phyloP scores from a whole-genome alignment of 2,113 vertebrate genomes.

The Ondatra zibethicus region DNA sequence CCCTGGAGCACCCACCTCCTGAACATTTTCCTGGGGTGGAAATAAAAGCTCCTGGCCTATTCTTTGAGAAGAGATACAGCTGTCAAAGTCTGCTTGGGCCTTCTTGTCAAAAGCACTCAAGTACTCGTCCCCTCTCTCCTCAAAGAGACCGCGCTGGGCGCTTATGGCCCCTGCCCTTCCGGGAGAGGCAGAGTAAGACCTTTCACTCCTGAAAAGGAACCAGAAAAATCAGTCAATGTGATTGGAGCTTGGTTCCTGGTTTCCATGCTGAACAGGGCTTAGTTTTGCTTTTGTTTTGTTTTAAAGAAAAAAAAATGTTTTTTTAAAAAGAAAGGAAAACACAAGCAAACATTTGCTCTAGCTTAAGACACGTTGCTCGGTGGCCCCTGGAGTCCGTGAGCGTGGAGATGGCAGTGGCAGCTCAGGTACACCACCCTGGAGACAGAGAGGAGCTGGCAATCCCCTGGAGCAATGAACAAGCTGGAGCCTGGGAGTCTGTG shows the following conservation, averaged over 20 bases:
- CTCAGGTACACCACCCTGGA: slow-evolving; percentile 16
- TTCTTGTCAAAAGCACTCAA: slow-evolving; percentile 89
- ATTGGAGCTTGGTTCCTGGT: slow-evolving; percentile 76
- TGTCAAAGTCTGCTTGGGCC: slow-evolving; percentile 86
- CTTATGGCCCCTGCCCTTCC: slow-evolving; percentile 84
- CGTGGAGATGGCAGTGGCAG: slow-evolving; percentile 16
- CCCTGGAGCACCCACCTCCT: slow-evolving; percentile 85
- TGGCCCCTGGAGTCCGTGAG: slow-evolving; percentile 55
- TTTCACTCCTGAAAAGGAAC: slow-evolving; percentile 89
- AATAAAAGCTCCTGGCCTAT: slow-evolving; percentile 87
- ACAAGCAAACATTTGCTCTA: slow-evolving; percentile 65
- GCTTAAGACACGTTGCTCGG: slow-evolving; percentile 69
- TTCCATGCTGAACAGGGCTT: slow-evolving; percentile 68
- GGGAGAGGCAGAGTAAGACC: slow-evolving; percentile 85
- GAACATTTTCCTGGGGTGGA: slow-evolving; percentile 85
- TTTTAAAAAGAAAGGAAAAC: slow-evolving; percentile 50
- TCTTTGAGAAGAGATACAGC: slow-evolving; percentile 86
- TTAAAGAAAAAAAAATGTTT: slow-evolving; percentile 25
- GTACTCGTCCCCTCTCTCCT: slow-evolving; percentile 91
- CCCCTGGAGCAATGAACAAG: slow-evolving; percentile 50
- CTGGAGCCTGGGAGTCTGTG: slow-evolving; percentile 60
- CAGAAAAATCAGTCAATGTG: slow-evolving; percentile 80
- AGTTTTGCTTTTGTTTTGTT: slow-evolving; percentile 55
- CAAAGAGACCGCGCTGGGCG: slow-evolving; percentile 90
- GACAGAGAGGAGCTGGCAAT: slow-evolving; percentile 44